Base-by-base conservation (phyloP, 2,888 invertebrate species). In the Drosophila paramelanica region DNA sequence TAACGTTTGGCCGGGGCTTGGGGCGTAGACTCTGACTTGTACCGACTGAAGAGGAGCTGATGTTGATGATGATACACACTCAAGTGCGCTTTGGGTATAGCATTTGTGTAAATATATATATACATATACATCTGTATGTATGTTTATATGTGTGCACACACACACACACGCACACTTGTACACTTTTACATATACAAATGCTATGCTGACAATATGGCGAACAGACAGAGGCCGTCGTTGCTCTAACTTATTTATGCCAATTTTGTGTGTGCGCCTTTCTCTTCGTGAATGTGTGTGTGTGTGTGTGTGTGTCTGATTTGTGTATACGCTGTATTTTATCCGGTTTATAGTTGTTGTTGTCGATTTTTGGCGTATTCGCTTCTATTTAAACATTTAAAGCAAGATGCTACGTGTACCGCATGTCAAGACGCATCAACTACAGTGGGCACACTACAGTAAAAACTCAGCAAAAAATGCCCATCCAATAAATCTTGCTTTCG, bases 1-100 rank as follows among this genome's bases (percentile, higher is more conserved):
- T 70, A 53, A 52, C 64, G 20, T 46, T 57, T 36, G 42, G 57
- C 60, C 59, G 38, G 55, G 17, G 47, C 55, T 27, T 55, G 55
- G 62, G 27, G 57, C 56, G 50, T 50, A 55, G 68, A 41, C 67
- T 60, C 49, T 53, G 71, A 72, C 47, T 74, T 69, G 71, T 74
- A 55, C 67, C 64, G 69, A 71, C 73, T 88, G 88, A 85, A 86
- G 85, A 88, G 88, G 87, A 86, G 85, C 84, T 85, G 85, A 86
- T 85, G 85, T 88, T 85, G 88, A 85, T 88, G 85, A 86, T 88
- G 85, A 85, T 88, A 85, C 87, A 85, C 85, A 86, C 87, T 85
- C 87, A 85, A 85, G 88, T 85, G 88, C 73, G 85, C 85, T 85
- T 88, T 85, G 85, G 84, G 85, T 83, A 88, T 72, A 83, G 73